Percentiles rank a stretch among this genome's conserved stretches.
Conservation (phyloP, 2,888 invertebrate genomes). For the Thelaira solivaga region DNA sequence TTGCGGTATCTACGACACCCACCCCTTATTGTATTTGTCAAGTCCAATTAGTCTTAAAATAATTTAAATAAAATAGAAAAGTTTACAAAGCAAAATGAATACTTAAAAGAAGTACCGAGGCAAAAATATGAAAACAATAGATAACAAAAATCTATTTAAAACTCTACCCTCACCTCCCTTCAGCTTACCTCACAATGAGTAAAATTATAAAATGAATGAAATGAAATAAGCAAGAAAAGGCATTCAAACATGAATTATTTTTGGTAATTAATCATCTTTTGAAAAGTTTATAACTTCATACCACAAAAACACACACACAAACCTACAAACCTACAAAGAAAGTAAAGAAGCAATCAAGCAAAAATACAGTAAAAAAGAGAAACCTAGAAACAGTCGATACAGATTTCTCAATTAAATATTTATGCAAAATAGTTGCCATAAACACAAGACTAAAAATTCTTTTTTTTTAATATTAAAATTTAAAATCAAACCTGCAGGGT, state of each 20-base stretch:
- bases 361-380: background rate
- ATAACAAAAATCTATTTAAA: constrained; percentile 6
- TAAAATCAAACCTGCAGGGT: too few species aligned
- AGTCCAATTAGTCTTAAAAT: background rate
- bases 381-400: background rate
- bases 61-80: background rate
- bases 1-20: background rate
- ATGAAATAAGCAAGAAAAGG: constrained; percentile 25
- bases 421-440: too few species aligned
- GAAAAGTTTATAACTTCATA: constrained; percentile 29
- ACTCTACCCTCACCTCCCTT: too few species aligned
- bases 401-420: too few species aligned
- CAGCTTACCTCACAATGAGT: background rate
- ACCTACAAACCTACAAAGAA: background rate
- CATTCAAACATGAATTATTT: constrained; percentile 40
- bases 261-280: constrained; percentile 47
- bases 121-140: constrained; percentile 40
- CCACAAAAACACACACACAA: background rate
- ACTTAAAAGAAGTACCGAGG: background rate
- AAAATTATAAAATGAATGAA: constrained; percentile 25
- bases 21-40: background rate
- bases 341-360: background rate
- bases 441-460: too few species aligned
- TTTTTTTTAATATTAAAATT: too few species aligned
- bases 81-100: background rate